Evolutionary conservation across 92 coral and sea anemone species (phyloP).

Genomic region (Phenganax stokvisi): DNA sequence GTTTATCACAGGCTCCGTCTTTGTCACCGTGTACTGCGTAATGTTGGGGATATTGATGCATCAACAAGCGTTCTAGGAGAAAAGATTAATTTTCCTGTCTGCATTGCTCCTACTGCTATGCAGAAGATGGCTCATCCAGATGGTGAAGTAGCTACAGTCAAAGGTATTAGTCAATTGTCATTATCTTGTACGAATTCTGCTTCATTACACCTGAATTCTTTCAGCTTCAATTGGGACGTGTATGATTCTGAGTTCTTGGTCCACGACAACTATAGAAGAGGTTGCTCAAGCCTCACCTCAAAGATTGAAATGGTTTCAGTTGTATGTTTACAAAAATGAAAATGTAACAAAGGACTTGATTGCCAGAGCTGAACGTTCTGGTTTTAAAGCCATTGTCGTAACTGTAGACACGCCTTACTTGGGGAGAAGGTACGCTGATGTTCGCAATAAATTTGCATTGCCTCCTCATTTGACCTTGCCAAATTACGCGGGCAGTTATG

Average conservation of each 20-base stretch:
- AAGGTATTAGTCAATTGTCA: constrained; percentile 6
- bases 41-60: constrained; percentile 21
- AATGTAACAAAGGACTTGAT: constrained; percentile 26
- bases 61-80: constrained; percentile 35
- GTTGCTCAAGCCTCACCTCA: constrained; percentile 44
- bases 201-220: constrained; percentile 34
- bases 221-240: constrained; percentile 40
- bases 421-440: constrained; percentile 31
- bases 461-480: constrained; percentile 41
- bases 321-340: constrained; percentile 41
- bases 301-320: constrained; percentile 55
- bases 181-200: neutral
- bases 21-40: constrained; percentile 22
- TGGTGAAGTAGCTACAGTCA: constrained; percentile 36
- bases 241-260: constrained; percentile 43
- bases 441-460: constrained; percentile 41
- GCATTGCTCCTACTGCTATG: constrained; percentile 40
- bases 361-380: constrained; percentile 10
- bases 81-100: constrained; percentile 35
- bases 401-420: constrained; percentile 12
- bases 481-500: constrained; percentile 20
- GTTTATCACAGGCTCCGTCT: neutral
- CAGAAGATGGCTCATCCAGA: constrained; percentile 41
- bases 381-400: neutral
- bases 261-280: constrained; percentile 54